Evolutionary conservation across 2,113 vertebrate genomes (phyloP).

Genomic region (Polyodon spathula): DNA sequence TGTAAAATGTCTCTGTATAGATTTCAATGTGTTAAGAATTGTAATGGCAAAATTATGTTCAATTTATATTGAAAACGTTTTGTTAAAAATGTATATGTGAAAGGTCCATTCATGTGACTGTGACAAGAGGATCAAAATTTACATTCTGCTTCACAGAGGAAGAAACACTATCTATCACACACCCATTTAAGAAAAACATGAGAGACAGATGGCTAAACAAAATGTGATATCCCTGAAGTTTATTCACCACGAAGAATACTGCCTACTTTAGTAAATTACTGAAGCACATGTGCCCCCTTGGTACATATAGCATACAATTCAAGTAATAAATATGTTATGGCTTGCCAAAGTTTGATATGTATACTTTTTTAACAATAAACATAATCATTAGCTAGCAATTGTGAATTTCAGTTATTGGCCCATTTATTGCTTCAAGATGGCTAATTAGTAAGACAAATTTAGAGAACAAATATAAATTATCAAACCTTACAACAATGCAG

Average conservation of each 20-base stretch:
- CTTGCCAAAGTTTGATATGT: background rate
- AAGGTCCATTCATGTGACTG: slow-evolving; percentile 11
- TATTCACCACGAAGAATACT: slow-evolving; percentile 60
- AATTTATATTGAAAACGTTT: slow-evolving; percentile 10
- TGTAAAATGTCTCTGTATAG: too few relatives aligned
- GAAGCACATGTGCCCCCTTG: slow-evolving; percentile 54
- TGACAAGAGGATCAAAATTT: slow-evolving; percentile 27
- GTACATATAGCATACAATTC: slow-evolving; percentile 41
- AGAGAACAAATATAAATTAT: too few relatives aligned
- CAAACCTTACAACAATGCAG: too few relatives aligned
- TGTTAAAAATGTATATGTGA: slow-evolving; percentile 17
- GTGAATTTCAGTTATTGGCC: too few relatives aligned
- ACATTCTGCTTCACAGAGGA: slow-evolving; percentile 22
- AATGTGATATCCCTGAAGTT: slow-evolving; percentile 55
- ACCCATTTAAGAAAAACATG: slow-evolving; percentile 49
- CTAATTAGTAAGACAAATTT: too few relatives aligned
- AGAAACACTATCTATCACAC: slow-evolving; percentile 29
- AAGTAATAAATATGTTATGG: background rate
- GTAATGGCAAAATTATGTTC: slow-evolving; percentile 9
- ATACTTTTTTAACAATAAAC: background rate
- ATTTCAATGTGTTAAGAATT: too few relatives aligned
- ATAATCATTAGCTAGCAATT: too few relatives aligned
- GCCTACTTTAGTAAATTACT: slow-evolving; percentile 54
- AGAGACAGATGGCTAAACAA: slow-evolving; percentile 57
- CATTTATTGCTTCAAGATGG: too few relatives aligned